Base-by-base conservation (phyloP, 1,140 invertebrate species). In the Coptotermes formosanus region DNA sequence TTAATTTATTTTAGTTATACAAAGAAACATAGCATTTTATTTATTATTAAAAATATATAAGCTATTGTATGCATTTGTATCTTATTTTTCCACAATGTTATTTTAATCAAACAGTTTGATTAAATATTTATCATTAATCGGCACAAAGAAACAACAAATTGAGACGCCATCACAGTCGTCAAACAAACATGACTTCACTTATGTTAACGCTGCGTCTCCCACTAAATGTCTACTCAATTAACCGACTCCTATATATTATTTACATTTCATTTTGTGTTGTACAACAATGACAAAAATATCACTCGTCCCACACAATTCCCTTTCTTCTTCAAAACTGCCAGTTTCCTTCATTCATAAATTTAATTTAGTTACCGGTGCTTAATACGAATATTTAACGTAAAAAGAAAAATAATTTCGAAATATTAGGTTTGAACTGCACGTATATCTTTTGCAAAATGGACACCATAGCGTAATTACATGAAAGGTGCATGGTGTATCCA, bases 11-110 rank as follows among this genome's bases (percentile, higher is more conserved):
- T 75, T 75, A 75, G 64, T 75, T 75, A 30, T 83, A 83, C 82
- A 83, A 83, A 83, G 82, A 83, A 48, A 83, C 82, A 83, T 48
- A 83, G 38, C 82, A 48, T 83, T 48, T 83, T 48, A 48, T 83
- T 83, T 83, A 83, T 83, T 83, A 83, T 83, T 83, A 84, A 84
- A 55, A 84, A 84, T 84, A 84, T 48, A 84, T 45, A 52, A 52
- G 83, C 83, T 84, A 45, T 84, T 25, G n/a, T 45, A 52, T 84
- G 48, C n/a, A 48, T 44, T 48, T 48, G n/a, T 30, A 75, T 75
- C 64, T 75, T 75, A 75, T 30, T 75, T 75, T 25, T 75, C 64
- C 64, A 75, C 64, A 75, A 75, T 64, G 19, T 64, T 75, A 75
- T 75, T 75, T 75, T 75, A 75, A 75, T 75, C n/a, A 75, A 75